These are phyloP conservation scores for Drosophila tropicalis DNA, from an alignment of 1,140 invertebrate species.

Conservation along the genomic window DNA sequence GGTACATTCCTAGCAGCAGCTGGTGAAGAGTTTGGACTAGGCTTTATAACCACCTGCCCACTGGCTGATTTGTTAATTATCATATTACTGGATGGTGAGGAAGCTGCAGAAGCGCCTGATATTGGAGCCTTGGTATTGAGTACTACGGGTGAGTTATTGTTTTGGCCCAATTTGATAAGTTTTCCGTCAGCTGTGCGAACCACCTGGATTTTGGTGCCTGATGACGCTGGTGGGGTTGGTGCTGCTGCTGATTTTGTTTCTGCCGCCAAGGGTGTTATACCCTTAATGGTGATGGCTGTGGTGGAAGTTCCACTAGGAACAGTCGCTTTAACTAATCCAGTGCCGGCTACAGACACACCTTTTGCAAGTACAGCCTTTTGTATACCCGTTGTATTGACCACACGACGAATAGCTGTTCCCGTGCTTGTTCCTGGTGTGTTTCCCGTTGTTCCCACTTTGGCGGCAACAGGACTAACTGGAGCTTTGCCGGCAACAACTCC, in stretches of 20 bases:
- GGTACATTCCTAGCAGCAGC: not conserved
- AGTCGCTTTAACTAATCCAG: slow-evolving; percentile 53
- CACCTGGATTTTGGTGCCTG: slow-evolving; percentile 52
- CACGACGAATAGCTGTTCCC: slow-evolving; percentile 19
- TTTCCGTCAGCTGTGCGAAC: slow-evolving; percentile 71
- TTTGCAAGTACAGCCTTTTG: slow-evolving; percentile 59
- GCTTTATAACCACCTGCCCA: slow-evolving; percentile 52
- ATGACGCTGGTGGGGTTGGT: not conserved
- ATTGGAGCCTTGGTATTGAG: slow-evolving; percentile 48
- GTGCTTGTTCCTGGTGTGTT: slow-evolving; percentile 6
- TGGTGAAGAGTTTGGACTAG: slow-evolving; percentile 24
- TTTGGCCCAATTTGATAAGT: slow-evolving; percentile 60
- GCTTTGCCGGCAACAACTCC: not conserved
- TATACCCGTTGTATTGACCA: slow-evolving; percentile 38
- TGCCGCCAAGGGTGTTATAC: slow-evolving; percentile 37
- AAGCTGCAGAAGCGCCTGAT: slow-evolving; percentile 4
- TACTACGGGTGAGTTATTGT: slow-evolving; percentile 36
- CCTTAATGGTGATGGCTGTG: slow-evolving; percentile 46
- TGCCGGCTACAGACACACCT: slow-evolving; percentile 32
- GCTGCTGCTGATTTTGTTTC: slow-evolving; percentile 22
- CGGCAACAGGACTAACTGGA: not conserved
- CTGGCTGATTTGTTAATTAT: slow-evolving; percentile 40
- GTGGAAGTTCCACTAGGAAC: slow-evolving; percentile 14
- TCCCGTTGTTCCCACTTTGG: slow-evolving; percentile 17
- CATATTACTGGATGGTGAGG: slow-evolving; percentile 28